Percentiles rank a stretch among this genome's conserved stretches.
Conservation (phyloP, 2,113 vertebrate species). For the Corydoras sp. region DNA sequence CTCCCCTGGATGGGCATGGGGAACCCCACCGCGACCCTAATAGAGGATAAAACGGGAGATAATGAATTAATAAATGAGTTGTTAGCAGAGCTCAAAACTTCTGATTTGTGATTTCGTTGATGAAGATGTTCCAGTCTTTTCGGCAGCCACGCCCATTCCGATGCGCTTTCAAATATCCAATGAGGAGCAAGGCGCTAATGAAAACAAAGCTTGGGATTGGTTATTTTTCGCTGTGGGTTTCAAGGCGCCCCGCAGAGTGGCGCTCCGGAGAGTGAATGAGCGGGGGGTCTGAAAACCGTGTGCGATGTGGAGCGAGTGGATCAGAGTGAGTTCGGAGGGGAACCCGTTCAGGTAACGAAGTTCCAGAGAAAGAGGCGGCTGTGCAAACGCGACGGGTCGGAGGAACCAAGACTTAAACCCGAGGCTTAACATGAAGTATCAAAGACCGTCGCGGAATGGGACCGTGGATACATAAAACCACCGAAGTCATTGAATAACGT, state of each 20-base stretch:
- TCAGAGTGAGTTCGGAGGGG: slow-evolving; percentile 19
- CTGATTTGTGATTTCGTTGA: no score
- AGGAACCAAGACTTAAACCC: neutral
- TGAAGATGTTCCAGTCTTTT: neutral
- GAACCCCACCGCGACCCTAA: no score
- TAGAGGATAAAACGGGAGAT: no score
- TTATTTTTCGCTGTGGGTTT: slow-evolving; percentile 39
- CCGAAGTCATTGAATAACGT: slow-evolving; percentile 5
- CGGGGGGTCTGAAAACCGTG: slow-evolving; percentile 55
- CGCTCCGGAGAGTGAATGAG: slow-evolving; percentile 31
- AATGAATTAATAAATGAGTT: no score
- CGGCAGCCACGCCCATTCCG: slow-evolving; percentile 40
- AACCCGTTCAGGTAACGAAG: neutral
- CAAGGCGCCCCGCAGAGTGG: slow-evolving; percentile 49
- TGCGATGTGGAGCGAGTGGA: slow-evolving; percentile 39
- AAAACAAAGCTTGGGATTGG: slow-evolving; percentile 57
- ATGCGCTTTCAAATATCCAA: slow-evolving; percentile 41
- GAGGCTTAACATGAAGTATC: slow-evolving; percentile 21
- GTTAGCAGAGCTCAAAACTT: no score
- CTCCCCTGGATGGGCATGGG: no score
- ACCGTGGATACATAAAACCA: slow-evolving; percentile 23
- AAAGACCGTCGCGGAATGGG: slow-evolving; percentile 20
- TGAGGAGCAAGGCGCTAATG: slow-evolving; percentile 30
- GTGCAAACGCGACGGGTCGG: neutral
- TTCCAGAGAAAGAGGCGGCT: neutral